These are phyloP conservation scores for Acrossocheilus wenchowensis DNA, from an alignment of 2,797 vertebrate species.

Conservation along the genomic window DNA sequence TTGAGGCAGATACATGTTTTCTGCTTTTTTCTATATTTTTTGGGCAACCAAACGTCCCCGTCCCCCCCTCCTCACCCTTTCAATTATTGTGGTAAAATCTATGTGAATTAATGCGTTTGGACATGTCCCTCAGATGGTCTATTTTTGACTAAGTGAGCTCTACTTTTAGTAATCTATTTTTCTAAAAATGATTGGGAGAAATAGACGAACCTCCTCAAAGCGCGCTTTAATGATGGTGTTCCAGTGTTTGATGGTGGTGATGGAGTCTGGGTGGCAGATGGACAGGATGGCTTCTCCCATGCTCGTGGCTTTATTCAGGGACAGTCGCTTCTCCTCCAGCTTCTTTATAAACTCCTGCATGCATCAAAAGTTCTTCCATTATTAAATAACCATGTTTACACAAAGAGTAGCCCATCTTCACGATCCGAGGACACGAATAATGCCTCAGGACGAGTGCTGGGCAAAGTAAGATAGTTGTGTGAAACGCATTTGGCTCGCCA, in stretches of 20 bases:
- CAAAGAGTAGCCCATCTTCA: slow-evolving; percentile 58
- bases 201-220: slow-evolving; percentile 94
- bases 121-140: background rate
- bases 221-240: slow-evolving; percentile 98
- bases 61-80: background rate
- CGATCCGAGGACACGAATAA: background rate
- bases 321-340: slow-evolving; percentile 91
- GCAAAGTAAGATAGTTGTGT: background rate
- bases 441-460: background rate
- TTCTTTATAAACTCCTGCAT: slow-evolving; percentile 95
- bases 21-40: background rate
- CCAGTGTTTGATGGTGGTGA: slow-evolving; percentile 99
- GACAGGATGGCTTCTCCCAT: slow-evolving; percentile 93
- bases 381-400: background rate
- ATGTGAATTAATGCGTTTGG: background rate
- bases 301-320: slow-evolving; percentile 88
- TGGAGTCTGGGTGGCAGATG: slow-evolving; percentile 97
- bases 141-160: background rate
- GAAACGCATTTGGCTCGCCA: background rate
- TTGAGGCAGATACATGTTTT: background rate
- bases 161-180: background rate
- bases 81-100: background rate
- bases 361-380: background rate
- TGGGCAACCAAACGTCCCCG: background rate
- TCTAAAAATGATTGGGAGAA: background rate